Conservation (phyloP, 2,797 vertebrate genomes). For the Rhyacichthys aspro region DNA sequence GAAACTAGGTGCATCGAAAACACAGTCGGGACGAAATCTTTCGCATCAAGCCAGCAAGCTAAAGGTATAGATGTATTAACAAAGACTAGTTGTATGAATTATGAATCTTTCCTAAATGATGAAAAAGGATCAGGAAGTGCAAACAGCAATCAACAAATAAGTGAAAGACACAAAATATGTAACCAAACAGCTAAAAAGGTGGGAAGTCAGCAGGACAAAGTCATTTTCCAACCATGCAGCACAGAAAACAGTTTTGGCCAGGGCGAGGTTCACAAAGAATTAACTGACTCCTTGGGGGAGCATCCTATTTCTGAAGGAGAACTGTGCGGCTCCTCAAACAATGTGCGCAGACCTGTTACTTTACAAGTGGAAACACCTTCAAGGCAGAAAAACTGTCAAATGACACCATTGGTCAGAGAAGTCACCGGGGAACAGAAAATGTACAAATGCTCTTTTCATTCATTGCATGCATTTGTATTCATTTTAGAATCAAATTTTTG, state of each 20-base stretch:
- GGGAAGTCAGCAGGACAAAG: slow-evolving; percentile 5
- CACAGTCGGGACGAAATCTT: slow-evolving; percentile 65
- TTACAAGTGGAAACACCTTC: slow-evolving; percentile 36
- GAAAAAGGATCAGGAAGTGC: slow-evolving; percentile 18
- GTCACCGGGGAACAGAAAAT: slow-evolving; percentile 27
- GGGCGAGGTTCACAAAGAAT: not conserved
- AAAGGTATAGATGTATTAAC: slow-evolving; percentile 33
- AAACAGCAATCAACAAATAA: slow-evolving; percentile 5
- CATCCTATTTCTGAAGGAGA: slow-evolving; percentile 10
- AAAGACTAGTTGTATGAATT: slow-evolving; percentile 22
- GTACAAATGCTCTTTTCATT: slow-evolving; percentile 28
- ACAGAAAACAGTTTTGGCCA: not conserved
- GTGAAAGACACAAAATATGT: slow-evolving; percentile 19
- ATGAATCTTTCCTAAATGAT: not conserved
- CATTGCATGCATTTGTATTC: not conserved
- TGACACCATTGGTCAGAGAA: slow-evolving; percentile 20
- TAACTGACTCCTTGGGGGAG: slow-evolving; percentile 10
- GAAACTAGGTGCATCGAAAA: slow-evolving; percentile 48
- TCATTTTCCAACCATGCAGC: not conserved
- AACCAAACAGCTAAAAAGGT: slow-evolving; percentile 13
- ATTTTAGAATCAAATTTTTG: not conserved
- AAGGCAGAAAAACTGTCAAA: slow-evolving; percentile 21
- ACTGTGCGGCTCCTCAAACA: slow-evolving; percentile 1
- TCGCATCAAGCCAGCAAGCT: slow-evolving; percentile 59
- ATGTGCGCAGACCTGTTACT: slow-evolving; percentile 36